phyloP scores from a whole-genome alignment of 2,888 invertebrate species.

The Thelaira solivaga region DNA sequence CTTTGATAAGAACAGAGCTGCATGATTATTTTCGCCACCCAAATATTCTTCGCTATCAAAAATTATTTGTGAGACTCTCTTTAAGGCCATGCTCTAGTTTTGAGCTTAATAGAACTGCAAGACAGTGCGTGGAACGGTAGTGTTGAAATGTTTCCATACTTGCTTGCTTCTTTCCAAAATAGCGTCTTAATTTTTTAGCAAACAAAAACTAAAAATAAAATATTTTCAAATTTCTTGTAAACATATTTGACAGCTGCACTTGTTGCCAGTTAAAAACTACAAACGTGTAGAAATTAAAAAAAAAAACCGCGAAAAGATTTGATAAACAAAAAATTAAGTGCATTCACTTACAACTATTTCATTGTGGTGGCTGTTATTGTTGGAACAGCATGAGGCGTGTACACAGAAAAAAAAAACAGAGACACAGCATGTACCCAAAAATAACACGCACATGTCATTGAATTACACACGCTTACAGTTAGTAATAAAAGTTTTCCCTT shows the following conservation, averaged over 20 bases:
- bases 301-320: conserved; percentile 47
- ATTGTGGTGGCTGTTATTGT: conserved; percentile 40
- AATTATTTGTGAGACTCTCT: no score
- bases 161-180: no score
- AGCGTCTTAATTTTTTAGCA: no score
- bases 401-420: conserved; percentile 11
- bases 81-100: no score
- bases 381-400: conserved; percentile 55
- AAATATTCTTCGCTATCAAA: no score
- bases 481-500: background rate
- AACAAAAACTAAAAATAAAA: conserved; percentile 41
- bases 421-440: conserved; percentile 50
- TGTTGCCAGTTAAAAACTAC: conserved; percentile 26
- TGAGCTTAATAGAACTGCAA: no score
- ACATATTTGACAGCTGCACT: conserved; percentile 63
- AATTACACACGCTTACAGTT: conserved; percentile 39
- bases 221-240: conserved; percentile 51
- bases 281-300: no score
- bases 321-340: conserved; percentile 29
- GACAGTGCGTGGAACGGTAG: no score
- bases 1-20: no score
- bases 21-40: no score
- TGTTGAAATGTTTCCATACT: no score
- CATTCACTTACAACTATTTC: conserved; percentile 37
- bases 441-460: conserved; percentile 61